Conservation (phyloP, 2,888 invertebrate genomes). For the Rhorus exstirpatorius region DNA sequence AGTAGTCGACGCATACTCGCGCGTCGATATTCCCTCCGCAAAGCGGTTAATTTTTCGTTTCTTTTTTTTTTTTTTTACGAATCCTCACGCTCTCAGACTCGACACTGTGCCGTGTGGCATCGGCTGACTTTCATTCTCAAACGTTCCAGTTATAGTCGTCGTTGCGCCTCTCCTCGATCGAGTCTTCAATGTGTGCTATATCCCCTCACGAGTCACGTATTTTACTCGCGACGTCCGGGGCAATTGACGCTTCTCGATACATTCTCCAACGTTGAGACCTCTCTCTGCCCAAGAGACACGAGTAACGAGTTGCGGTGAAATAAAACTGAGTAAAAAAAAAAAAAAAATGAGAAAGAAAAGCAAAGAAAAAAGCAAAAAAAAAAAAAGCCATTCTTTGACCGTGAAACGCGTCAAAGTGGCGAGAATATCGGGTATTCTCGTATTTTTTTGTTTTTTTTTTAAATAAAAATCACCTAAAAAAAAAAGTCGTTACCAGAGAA, state of each 20-base stretch:
- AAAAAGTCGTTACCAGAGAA: constrained; percentile 55
- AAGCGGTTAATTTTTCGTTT: not conserved
- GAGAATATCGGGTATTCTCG: constrained; percentile 48
- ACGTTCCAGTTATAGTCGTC: constrained; percentile 28
- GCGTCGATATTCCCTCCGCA: constrained; percentile 9
- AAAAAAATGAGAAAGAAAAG: constrained; percentile 20
- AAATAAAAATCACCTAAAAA: constrained; percentile 34
- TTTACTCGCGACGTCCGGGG: constrained; percentile 12
- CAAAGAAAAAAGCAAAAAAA: constrained; percentile 25
- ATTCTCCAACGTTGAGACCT: constrained; percentile 25
- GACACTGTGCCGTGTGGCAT: not conserved
- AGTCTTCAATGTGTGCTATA: constrained; percentile 17
- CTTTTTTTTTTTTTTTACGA: not conserved
- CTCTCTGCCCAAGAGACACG: constrained; percentile 5
- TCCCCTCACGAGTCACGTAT: constrained; percentile 52
- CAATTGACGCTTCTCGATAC: constrained; percentile 48
- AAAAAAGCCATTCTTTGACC: constrained; percentile 41
- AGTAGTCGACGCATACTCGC: constrained; percentile 36
- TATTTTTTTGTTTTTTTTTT: constrained; percentile 5
- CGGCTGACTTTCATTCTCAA: constrained; percentile 52
- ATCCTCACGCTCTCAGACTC: constrained; percentile 3
- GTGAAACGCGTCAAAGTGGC: constrained; percentile 32
- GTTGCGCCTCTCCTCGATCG: constrained; percentile 6
- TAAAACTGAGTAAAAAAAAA: constrained; percentile 12
- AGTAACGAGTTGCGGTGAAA: constrained; percentile 28